phyloP scores from a whole-genome alignment of 2,113 vertebrate genomes.

The Conger conger region DNA sequence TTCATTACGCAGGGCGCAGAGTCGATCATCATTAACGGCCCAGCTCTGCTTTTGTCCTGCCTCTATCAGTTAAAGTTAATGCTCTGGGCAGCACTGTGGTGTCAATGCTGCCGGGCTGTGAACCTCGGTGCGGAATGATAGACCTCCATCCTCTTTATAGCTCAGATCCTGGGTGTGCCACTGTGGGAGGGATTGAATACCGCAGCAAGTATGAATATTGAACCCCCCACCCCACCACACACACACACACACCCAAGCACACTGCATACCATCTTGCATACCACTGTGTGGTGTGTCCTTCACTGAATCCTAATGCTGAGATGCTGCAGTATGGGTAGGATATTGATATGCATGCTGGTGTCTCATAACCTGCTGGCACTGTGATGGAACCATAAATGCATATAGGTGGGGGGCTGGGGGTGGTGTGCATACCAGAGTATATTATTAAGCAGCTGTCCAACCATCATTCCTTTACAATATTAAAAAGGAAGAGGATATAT shows the following conservation, averaged over 20 bases:
- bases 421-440: not conserved
- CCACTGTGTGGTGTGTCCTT: not conserved
- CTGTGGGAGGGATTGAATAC: not conserved
- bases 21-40: not conserved
- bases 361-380: not conserved
- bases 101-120: not conserved
- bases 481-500: not conserved
- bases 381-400: not conserved
- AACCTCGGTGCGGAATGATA: not conserved
- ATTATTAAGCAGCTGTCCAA: not conserved
- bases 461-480: not conserved
- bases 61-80: not conserved
- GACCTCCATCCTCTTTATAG: not conserved
- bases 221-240: too few species aligned
- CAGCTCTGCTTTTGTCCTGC: not conserved
- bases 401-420: not conserved
- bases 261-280: not conserved
- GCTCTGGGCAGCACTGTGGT: not conserved
- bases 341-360: not conserved
- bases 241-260: not conserved
- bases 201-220: not conserved
- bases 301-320: constrained; percentile 9
- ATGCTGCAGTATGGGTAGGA: not conserved
- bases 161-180: not conserved
- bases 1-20: not conserved